Conservation (phyloP, 2,888 invertebrate genomes). For the Pediacus dermestoides region DNA sequence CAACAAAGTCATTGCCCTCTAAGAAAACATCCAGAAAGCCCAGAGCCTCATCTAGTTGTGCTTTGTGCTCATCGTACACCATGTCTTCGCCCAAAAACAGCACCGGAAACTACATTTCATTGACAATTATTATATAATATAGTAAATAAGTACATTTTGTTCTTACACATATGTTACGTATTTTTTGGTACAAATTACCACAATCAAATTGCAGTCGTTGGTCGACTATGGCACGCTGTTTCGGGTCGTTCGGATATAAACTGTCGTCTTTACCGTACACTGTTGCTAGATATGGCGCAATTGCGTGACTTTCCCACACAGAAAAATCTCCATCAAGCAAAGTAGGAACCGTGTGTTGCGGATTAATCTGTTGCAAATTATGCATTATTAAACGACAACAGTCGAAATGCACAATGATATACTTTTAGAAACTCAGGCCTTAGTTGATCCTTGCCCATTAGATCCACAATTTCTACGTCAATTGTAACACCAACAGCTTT, state of each 20-base stretch:
- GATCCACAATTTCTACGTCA: slow-evolving; percentile 54
- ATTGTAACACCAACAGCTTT: slow-evolving; percentile 56
- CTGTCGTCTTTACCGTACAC: slow-evolving; percentile 59
- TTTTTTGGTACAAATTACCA: slow-evolving; percentile 59
- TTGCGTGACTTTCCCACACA: slow-evolving; percentile 67
- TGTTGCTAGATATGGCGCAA: slow-evolving; percentile 60
- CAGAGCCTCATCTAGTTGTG: slow-evolving; percentile 57
- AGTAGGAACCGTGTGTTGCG: slow-evolving; percentile 66
- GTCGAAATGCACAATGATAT: slow-evolving; percentile 16
- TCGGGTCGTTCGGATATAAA: slow-evolving; percentile 59
- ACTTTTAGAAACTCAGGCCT: slow-evolving; percentile 54
- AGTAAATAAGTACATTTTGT: slow-evolving; percentile 2
- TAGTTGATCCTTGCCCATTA: slow-evolving; percentile 59
- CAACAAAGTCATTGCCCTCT: slow-evolving; percentile 57
- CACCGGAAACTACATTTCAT: slow-evolving; percentile 55
- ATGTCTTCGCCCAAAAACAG: slow-evolving; percentile 57
- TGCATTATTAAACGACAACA: slow-evolving; percentile 12
- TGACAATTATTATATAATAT: slow-evolving; percentile 1
- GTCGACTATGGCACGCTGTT: slow-evolving; percentile 58
- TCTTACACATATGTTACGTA: slow-evolving; percentile 61
- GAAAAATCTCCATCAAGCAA: slow-evolving; percentile 64
- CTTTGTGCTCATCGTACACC: slow-evolving; percentile 54
- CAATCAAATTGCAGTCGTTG: slow-evolving; percentile 63
- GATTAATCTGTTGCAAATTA: slow-evolving; percentile 54
- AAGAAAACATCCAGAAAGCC: slow-evolving; percentile 59